Evolutionary conservation across 2,888 invertebrate species (phyloP).

Genomic region (Stenoptilia bipunctidactyla): DNA sequence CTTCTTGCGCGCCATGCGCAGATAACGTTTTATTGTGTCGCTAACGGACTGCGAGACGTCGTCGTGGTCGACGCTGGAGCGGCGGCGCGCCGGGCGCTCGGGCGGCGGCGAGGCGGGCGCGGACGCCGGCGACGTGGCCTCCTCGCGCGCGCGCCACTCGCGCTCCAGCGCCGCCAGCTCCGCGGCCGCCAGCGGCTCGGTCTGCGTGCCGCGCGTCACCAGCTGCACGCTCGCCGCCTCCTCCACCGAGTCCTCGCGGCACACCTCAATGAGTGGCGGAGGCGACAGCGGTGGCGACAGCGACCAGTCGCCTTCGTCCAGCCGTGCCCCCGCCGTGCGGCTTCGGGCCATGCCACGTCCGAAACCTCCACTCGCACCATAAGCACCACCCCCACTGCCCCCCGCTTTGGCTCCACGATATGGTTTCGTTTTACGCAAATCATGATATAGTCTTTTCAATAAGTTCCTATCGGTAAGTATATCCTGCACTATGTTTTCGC

Average conservation of each 20-base stretch:
- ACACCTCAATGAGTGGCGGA: slow-evolving; percentile 78
- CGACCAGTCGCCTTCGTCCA: slow-evolving; percentile 32
- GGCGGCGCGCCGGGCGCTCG: slow-evolving; percentile 64
- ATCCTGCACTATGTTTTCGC: slow-evolving; percentile 79
- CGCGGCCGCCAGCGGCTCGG: slow-evolving; percentile 70
- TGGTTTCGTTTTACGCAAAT: slow-evolving; percentile 76
- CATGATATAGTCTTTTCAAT: slow-evolving; percentile 80
- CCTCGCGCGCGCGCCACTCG: slow-evolving; percentile 52
- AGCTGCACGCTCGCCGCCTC: slow-evolving; percentile 21
- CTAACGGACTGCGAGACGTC: slow-evolving; percentile 89
- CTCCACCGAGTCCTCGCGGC: slow-evolving; percentile 71
- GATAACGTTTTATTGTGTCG: slow-evolving; percentile 87
- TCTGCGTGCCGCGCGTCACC: slow-evolving; percentile 73
- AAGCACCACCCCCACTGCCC: slow-evolving; percentile 33
- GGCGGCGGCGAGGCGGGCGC: slow-evolving; percentile 52
- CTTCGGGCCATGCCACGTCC: slow-evolving; percentile 37
- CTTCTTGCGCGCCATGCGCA: slow-evolving; percentile 90
- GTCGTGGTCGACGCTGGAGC: slow-evolving; percentile 86
- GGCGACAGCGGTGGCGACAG: slow-evolving; percentile 67
- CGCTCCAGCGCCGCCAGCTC: slow-evolving; percentile 60
- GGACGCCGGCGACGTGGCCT: slow-evolving; percentile 52
- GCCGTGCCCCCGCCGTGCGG: slow-evolving; percentile 30
- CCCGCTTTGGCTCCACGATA: slow-evolving; percentile 54
- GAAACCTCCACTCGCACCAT: slow-evolving; percentile 47
- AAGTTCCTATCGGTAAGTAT: slow-evolving; percentile 80